Percentiles rank a stretch among this genome's conserved stretches.
Conservation (phyloP, 1,140 invertebrate genomes). For the Stegodyphus dumicola region DNA sequence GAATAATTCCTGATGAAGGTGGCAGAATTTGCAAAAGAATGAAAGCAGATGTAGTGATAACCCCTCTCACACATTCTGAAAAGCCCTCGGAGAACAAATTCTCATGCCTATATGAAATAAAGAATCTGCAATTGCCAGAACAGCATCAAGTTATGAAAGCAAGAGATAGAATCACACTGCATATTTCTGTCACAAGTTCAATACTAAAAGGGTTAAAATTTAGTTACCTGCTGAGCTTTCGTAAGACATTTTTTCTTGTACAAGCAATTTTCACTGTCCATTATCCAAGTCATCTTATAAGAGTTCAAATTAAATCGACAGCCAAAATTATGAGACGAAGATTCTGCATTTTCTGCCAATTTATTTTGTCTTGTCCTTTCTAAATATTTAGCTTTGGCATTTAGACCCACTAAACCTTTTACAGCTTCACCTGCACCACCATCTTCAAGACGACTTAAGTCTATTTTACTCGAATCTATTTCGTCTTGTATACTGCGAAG, state of each 20-base stretch:
- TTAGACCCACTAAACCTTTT: conserved; percentile 26
- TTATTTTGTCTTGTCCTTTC: conserved; percentile 20
- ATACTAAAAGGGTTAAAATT: too few relatives aligned
- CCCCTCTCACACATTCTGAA: too few relatives aligned
- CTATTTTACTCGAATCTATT: conserved; percentile 20
- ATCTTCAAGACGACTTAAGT: conserved; percentile 29
- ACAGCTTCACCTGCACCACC: conserved; percentile 46
- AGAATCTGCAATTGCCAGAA: too few relatives aligned
- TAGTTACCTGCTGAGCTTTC: conserved; percentile 79
- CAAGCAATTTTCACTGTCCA: conserved; percentile 82
- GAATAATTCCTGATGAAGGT: too few relatives aligned
- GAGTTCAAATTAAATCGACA: conserved; percentile 80
- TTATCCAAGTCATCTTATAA: conserved; percentile 82
- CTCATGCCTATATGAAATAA: too few relatives aligned
- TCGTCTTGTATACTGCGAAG: conserved; percentile 13
- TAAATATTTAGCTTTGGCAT: conserved; percentile 19
- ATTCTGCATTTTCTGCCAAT: background rate
- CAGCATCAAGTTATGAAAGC: too few relatives aligned
- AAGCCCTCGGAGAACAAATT: too few relatives aligned
- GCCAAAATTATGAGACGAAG: conserved; percentile 72
- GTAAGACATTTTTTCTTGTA: conserved; percentile 81
- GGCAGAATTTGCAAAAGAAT: too few relatives aligned
- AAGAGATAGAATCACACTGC: too few relatives aligned
- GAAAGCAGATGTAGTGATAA: too few relatives aligned
- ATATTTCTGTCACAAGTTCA: too few relatives aligned